Evolutionary conservation across 2,797 vertebrate species (phyloP).

Genomic region (Gallinago solitaria): DNA sequence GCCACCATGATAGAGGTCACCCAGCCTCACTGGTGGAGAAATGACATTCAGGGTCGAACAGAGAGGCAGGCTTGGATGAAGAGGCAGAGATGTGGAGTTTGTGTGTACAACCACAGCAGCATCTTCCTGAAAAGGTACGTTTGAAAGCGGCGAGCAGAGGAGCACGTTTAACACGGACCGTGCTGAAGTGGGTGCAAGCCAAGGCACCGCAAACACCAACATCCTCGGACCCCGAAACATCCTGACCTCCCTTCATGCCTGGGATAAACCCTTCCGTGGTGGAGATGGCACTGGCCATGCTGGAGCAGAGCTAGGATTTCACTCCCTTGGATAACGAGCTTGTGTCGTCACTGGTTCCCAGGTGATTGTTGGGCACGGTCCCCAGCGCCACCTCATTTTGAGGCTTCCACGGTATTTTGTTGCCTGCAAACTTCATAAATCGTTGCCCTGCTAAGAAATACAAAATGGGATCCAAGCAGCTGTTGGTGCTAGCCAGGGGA

Average conservation of each 20-base stretch:
- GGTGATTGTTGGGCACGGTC: background rate
- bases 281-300: fast-evolving
- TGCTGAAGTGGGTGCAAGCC: background rate
- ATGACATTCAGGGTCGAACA: background rate
- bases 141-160: background rate
- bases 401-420: background rate
- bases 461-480: conserved; percentile 93
- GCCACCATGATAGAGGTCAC: background rate
- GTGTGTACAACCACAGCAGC: background rate
- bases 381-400: background rate
- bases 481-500: conserved; percentile 92
- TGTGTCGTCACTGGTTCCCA: background rate
- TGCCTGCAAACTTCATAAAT: conserved; percentile 74
- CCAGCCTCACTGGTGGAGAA: background rate
- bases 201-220: background rate
- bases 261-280: fast-evolving
- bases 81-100: background rate
- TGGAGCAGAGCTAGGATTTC: background rate
- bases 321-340: background rate
- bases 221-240: background rate
- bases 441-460: conserved; percentile 92
- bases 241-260: background rate
- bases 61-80: background rate
- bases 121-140: background rate
- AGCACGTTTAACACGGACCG: fast-evolving